Evolutionary conservation across 2,113 vertebrate genomes (phyloP), one percentile per base, ranked within the genome.

Genomic region (Pseudopodoces humilis): DNA sequence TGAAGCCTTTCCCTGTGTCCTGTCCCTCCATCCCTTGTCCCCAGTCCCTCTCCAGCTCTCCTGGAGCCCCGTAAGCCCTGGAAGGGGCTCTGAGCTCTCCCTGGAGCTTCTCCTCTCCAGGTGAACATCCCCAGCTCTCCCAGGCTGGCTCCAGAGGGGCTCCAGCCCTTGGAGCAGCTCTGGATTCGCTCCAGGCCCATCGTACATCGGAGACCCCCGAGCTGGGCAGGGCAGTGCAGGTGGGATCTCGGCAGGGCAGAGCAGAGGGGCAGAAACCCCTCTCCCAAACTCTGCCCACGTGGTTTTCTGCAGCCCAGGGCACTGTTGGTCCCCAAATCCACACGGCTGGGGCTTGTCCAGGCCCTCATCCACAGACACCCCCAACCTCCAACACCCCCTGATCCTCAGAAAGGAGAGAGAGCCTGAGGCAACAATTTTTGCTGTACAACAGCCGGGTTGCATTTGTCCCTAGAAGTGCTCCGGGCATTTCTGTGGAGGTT

Each of bases 81-180:
- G 0, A 1, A 59, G 17, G 8, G 25, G 13, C 24, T 59, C 52
- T 21, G 52, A 67, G 44, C 0, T n/a, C 10, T 49, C 30, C 15
- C 43, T 56, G 60, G 24, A 65, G 2, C 12, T 56, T 49, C 19
- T 5, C 59, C 0, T 64, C 50, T 49, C 50, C 70, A 58, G 35
- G 4, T 2, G 43, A 65, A 0, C 52, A 15, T 0, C 0, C 7
- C 8, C 70, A 75, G 60, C 43, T 58, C 15, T 49, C 24, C 60
- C 70, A 85, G 43, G 19, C 41, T 28, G 82, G 13, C 18, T 65
- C 47, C 56, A 71, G 53, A 69, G 19, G 11, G 44, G 13, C 13
- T 62, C 11, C 49, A 75, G 43, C 70, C 50, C 44, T 44, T 0
- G 25, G 37, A 35, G 9, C 52, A 31, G 5, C 33, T 27, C 37